phyloP scores from a whole-genome alignment of 2,888 invertebrate genomes.

The Eupithecia subumbrata region DNA sequence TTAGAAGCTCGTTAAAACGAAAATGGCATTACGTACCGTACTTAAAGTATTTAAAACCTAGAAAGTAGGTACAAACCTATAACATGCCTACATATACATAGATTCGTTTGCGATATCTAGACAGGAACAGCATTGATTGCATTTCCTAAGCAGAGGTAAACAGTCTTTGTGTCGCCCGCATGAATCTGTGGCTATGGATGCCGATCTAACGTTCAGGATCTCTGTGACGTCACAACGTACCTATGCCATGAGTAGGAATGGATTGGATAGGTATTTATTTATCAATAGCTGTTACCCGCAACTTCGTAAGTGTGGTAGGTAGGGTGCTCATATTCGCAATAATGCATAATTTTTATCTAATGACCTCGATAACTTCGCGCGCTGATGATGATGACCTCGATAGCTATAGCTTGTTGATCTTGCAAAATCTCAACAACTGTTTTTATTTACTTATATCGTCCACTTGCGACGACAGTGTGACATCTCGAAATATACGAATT shows the following conservation, averaged over 20 bases:
- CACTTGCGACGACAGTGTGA: no score
- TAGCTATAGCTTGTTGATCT: no score
- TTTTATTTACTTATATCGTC: no score
- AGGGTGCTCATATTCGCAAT: no score
- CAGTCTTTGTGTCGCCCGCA: conserved; percentile 48
- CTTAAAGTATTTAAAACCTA: background rate
- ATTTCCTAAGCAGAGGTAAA: conserved; percentile 39
- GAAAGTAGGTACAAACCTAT: background rate
- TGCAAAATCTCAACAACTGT: no score
- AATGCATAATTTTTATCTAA: no score
- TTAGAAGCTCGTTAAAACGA: background rate
- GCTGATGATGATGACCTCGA: no score
- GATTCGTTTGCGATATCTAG: background rate
- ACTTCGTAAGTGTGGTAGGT: no score
- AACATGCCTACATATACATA: background rate
- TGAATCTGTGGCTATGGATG: conserved; percentile 29
- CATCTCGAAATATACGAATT: no score
- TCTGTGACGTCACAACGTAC: conserved; percentile 20
- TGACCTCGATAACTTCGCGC: no score
- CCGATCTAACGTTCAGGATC: conserved; percentile 43
- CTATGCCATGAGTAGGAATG: background rate
- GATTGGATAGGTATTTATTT: background rate
- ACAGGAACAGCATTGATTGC: conserved; percentile 22
- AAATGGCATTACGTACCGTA: background rate
- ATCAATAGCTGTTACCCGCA: no score